Evolutionary conservation across 2,888 invertebrate genomes (phyloP), one percentile per base, ranked within the genome.

Genomic region (Candidula unifasciata): DNA sequence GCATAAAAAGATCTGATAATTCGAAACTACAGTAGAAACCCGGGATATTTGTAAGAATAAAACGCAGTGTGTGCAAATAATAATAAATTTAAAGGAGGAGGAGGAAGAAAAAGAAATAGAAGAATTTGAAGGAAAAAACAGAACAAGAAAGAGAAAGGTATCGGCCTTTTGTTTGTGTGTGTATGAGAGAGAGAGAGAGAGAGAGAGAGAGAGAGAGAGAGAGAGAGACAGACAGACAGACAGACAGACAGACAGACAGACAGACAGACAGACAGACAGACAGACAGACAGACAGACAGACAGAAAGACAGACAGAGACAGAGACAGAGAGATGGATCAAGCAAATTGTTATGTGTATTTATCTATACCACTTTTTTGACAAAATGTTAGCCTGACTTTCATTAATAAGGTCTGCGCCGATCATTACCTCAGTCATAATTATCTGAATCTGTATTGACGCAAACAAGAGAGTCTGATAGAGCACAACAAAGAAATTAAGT

Each of bases 201-300:
- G 24, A 68, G 35, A 27, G 30, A 68, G 35, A 73, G 27, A 27
- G 33, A 81, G n/a, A 82, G 76, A 82, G 74, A 82, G 69, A 78
- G 68, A 10, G 79, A 64, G 64, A 33, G 30, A 79, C 35, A 60
- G 64, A 8, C 27, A 79, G 64, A 30, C 21, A 68, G 10, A 66
- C 33, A 33, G 27, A 27, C 24, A 27, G 64, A 80, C 6, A n/a
- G 79, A 64, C 35, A 66, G n/a, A 71, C 30, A 71, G 13, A 71
- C 30, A 81, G 71, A 81, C 27, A 81, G 27, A 57, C 18, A 57
- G 44, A 57, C 66, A 57, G 60, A 27, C 24, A 54, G 52, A 52
- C 33, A 54, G 54, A 37, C 57, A 33, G 69, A 57, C 69, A 30
- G 37, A 54, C 54, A 68, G 83, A 54, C 35, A 83, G 79, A 71